phyloP scores from a whole-genome alignment of 2,888 invertebrate species.

The Xestia ashworthii region DNA sequence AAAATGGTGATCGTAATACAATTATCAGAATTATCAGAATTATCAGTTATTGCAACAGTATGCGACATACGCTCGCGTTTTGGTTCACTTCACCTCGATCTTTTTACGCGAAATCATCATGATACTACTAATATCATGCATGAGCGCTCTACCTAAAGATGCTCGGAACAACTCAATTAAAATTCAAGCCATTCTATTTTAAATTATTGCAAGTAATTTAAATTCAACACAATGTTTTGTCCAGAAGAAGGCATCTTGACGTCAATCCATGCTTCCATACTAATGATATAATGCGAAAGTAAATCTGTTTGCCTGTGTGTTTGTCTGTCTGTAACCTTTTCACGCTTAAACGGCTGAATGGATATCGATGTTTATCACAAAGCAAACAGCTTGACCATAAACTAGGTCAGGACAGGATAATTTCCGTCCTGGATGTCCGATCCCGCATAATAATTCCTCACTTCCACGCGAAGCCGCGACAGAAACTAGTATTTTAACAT shows the following conservation, averaged over 20 bases:
- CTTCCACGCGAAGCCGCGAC: not conserved
- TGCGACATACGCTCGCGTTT: not conserved
- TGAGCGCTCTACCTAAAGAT: slow-evolving; percentile 14
- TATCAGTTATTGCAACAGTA: not conserved
- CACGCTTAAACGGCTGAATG: not conserved
- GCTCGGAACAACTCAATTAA: not conserved
- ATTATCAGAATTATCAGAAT: too few species aligned
- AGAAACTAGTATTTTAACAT: not conserved
- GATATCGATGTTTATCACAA: not conserved
- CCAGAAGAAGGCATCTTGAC: slow-evolving; percentile 26
- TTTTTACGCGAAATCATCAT: slow-evolving; percentile 12
- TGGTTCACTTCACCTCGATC: not conserved
- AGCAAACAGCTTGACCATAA: not conserved
- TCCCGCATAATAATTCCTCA: not conserved
- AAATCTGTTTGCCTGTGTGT: not conserved
- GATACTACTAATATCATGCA: slow-evolving; percentile 1
- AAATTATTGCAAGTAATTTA: slow-evolving; percentile 32
- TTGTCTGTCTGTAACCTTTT: not conserved
- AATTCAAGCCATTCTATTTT: not conserved
- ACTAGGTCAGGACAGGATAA: not conserved
- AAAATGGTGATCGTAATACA: not conserved
- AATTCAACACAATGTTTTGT: slow-evolving; percentile 35
- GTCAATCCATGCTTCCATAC: slow-evolving; percentile 11
- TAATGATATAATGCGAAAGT: not conserved
- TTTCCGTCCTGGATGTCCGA: not conserved